Conservation (phyloP, 2,888 invertebrate species). For the Drosophila setosimentum region DNA sequence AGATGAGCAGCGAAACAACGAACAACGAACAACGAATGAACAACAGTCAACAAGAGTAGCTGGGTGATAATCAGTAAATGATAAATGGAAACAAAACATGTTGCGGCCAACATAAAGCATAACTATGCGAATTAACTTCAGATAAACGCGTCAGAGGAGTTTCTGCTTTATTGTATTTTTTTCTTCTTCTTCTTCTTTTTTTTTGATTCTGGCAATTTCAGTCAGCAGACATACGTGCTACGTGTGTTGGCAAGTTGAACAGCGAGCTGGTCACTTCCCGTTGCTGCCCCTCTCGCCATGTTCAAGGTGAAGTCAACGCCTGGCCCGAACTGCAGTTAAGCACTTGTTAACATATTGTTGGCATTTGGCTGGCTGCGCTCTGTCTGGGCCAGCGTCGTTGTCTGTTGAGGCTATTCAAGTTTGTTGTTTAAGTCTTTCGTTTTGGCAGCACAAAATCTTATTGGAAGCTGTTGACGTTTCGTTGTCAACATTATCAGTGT, state of each 20-base stretch:
- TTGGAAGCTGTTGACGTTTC: slow-evolving; percentile 76
- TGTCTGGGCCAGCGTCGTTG: slow-evolving; percentile 34
- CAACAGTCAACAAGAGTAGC: slow-evolving; percentile 57
- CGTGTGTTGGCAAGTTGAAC: slow-evolving; percentile 1
- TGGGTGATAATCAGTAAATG: slow-evolving; percentile 78
- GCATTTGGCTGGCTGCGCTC: slow-evolving; percentile 63
- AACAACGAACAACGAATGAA: slow-evolving; percentile 10
- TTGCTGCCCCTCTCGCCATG: slow-evolving; percentile 19
- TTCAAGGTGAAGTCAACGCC: slow-evolving; percentile 75
- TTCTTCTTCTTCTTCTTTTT: neutral
- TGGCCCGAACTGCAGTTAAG: slow-evolving; percentile 71
- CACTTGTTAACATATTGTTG: slow-evolving; percentile 82
- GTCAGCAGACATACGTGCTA: neutral
- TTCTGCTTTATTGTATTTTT: slow-evolving; percentile 1
- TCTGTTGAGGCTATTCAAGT: slow-evolving; percentile 26
- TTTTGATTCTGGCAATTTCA: neutral
- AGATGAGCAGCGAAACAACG: slow-evolving; percentile 40
- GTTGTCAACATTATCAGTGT: slow-evolving; percentile 72
- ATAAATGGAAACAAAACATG: slow-evolving; percentile 76
- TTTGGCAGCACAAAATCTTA: slow-evolving; percentile 37
- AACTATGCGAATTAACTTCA: slow-evolving; percentile 69
- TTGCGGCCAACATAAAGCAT: slow-evolving; percentile 51
- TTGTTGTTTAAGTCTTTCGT: slow-evolving; percentile 70
- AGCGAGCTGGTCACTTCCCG: slow-evolving; percentile 30
- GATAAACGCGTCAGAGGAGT: slow-evolving; percentile 64